Conservation (phyloP, 23 tunicate genomes). For the Ciona savignyi region DNA sequence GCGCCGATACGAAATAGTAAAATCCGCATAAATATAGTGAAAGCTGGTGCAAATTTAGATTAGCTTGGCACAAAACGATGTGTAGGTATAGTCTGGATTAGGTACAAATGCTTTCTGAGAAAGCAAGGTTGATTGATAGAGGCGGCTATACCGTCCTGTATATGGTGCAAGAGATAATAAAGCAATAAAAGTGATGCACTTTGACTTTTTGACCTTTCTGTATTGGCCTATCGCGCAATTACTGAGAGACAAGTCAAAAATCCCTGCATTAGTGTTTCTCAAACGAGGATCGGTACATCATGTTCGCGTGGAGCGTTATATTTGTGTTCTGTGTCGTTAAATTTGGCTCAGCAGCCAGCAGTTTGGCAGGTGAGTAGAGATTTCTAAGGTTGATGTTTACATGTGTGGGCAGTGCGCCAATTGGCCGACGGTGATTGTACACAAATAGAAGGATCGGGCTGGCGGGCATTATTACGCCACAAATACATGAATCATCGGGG, state of each 20-base stretch:
- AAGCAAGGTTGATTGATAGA: too few relatives aligned
- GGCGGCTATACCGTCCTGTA: too few relatives aligned
- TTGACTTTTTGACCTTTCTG: constrained; percentile 1
- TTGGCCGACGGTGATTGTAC: neutral
- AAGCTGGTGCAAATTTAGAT: too few relatives aligned
- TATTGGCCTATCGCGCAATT: neutral
- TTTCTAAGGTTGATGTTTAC: neutral
- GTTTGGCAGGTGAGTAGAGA: neutral
- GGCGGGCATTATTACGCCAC: neutral
- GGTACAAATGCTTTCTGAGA: too few relatives aligned
- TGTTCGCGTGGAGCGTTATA: neutral
- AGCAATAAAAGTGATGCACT: neutral
- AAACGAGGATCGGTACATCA: too few relatives aligned
- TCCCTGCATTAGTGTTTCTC: too few relatives aligned
- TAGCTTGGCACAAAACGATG: too few relatives aligned
- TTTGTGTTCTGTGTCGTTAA: neutral
- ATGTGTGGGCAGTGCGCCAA: neutral
- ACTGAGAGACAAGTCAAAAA: neutral
- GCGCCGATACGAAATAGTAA: too few relatives aligned
- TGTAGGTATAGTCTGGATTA: too few relatives aligned
- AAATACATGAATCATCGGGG: neutral
- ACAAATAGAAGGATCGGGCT: neutral
- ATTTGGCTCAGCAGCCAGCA: neutral
- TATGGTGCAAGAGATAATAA: too few relatives aligned
- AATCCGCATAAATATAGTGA: too few relatives aligned